Evolutionary conservation across 2,888 invertebrate species (phyloP).

Genomic region (Cephus pulcher): DNA sequence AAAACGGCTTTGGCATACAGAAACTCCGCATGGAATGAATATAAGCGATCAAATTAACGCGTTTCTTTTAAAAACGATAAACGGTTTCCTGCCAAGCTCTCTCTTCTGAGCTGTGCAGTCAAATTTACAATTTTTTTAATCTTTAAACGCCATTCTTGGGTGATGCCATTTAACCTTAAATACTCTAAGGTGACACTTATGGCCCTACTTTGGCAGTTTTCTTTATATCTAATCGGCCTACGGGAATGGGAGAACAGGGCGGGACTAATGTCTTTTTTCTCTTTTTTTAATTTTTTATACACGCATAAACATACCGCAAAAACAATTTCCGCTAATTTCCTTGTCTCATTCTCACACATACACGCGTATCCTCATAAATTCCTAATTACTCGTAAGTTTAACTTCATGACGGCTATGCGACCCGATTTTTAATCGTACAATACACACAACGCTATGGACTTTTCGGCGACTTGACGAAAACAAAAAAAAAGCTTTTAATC

Average conservation of each 20-base stretch:
- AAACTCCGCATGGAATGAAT: neutral
- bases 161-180: slow-evolving; percentile 34
- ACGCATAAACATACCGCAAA: neutral
- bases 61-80: neutral
- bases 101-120: neutral
- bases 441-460: neutral
- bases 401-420: neutral
- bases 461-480: neutral
- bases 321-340: neutral
- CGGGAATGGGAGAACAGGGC: neutral
- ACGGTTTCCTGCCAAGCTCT: neutral
- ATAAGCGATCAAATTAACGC: neutral
- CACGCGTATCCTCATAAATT: neutral
- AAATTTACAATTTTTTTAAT: neutral
- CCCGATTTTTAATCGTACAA: neutral
- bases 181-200: slow-evolving; percentile 51
- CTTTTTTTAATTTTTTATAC: slow-evolving; percentile 16
- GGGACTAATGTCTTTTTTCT: slow-evolving; percentile 12
- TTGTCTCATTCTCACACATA: neutral
- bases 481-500: neutral
- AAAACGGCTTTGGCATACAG: neutral
- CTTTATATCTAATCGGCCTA: slow-evolving; percentile 41
- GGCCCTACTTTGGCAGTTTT: slow-evolving; percentile 54
- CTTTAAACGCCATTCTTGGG: neutral
- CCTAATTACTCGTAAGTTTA: neutral